Evolutionary conservation across 2,888 invertebrate species (phyloP).

Genomic region (Tetropium fuscum): DNA sequence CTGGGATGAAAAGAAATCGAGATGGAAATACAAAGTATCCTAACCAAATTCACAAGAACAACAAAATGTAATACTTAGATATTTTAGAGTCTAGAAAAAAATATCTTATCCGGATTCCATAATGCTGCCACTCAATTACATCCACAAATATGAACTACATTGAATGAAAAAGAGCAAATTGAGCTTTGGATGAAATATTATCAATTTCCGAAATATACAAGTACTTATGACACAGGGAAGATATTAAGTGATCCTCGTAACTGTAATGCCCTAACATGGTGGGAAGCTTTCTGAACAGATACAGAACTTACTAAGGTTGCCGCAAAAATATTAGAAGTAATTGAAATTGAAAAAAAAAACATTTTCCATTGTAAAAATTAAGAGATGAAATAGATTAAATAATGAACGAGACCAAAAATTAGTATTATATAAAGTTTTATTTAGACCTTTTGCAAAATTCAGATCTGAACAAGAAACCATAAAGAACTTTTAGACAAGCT

Average conservation of each 20-base stretch:
- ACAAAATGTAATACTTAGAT: not conserved
- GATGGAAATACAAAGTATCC: not conserved
- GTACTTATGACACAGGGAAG: not conserved
- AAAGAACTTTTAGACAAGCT: not conserved
- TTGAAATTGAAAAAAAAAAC: not conserved
- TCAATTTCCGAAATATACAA: not conserved
- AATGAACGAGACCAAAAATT: not conserved
- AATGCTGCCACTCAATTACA: not conserved
- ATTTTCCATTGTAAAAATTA: not conserved
- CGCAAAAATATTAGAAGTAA: not conserved
- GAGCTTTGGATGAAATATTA: not conserved
- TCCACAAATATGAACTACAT: not conserved
- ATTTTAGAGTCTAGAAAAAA: not conserved
- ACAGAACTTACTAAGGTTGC: not conserved
- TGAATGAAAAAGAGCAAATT: not conserved
- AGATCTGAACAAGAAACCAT: not conserved
- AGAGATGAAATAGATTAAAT: not conserved
- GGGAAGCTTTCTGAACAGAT: not conserved
- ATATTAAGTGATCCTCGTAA: not conserved
- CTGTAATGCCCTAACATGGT: not conserved
- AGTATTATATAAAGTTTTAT: not conserved
- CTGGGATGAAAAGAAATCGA: not conserved
- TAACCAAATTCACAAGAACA: not conserved
- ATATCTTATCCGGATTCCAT: not conserved
- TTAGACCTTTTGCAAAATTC: not conserved